A percentile compares a stretch with the other conserved stretches of the same genome.
Conservation (phyloP, 1,140 invertebrate species). For the Melipona quadrifasciata region DNA sequence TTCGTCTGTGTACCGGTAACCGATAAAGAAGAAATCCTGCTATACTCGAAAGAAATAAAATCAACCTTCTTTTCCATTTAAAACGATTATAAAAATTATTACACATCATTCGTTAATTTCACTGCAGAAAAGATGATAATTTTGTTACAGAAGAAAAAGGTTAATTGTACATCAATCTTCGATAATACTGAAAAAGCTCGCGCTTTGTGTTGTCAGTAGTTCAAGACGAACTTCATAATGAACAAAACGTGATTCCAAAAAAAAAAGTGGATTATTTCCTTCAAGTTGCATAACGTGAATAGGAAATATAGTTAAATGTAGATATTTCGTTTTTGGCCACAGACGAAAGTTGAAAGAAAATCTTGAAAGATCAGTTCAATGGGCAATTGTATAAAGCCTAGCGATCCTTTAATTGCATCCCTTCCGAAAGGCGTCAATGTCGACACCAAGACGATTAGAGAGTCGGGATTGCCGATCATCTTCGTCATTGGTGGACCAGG, state of each 20-base stretch:
- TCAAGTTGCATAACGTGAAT: background rate
- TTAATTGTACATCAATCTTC: no score
- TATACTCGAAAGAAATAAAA: background rate
- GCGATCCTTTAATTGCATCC: conserved; percentile 6
- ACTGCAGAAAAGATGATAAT: background rate
- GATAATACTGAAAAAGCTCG: background rate
- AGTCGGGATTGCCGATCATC: conserved; percentile 58
- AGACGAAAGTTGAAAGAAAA: background rate
- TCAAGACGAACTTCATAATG: conserved; percentile 19
- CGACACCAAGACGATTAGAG: conserved; percentile 36
- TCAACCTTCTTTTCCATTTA: background rate
- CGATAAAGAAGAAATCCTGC: conserved; percentile 24
- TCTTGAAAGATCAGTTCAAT: conserved; percentile 38
- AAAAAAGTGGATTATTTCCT: background rate
- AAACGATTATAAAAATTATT: background rate
- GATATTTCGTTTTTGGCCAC: background rate
- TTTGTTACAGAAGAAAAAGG: background rate
- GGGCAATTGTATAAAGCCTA: conserved; percentile 63
- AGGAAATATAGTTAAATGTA: conserved; percentile 5
- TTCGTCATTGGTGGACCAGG: conserved; percentile 65
- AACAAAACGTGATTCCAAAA: background rate
- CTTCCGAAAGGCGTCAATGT: conserved; percentile 25
- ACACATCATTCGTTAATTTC: background rate
- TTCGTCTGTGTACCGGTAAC: background rate
- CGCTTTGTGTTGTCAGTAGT: background rate